Percentiles rank a stretch among this genome's conserved stretches.
Conservation (phyloP, 2,888 invertebrate species). For the Oasisia sp. region DNA sequence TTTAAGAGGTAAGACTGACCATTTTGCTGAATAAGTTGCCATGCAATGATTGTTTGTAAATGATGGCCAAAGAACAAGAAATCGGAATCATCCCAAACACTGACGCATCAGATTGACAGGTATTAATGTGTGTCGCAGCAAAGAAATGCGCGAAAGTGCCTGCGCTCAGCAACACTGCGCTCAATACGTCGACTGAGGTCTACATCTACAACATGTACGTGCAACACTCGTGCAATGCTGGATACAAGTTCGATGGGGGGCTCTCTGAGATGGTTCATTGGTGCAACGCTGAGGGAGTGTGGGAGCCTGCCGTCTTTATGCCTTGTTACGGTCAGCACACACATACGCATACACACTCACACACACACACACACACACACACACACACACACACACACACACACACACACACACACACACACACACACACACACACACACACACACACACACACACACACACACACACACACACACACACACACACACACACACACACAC, state of each 20-base stretch:
- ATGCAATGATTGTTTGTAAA: no score
- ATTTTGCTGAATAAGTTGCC: no score
- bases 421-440: neutral
- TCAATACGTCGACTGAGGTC: constrained; percentile 29
- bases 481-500: neutral
- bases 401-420: neutral
- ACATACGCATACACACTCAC: neutral
- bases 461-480: neutral
- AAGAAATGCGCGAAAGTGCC: constrained; percentile 35
- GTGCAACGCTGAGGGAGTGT: constrained; percentile 34
- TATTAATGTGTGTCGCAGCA: constrained; percentile 31
- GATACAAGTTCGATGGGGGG: constrained; percentile 38
- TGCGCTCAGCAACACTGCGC: constrained; percentile 28
- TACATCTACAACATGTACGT: constrained; percentile 35
- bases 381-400: neutral
- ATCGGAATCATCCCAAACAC: neutral
- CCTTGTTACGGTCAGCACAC: constrained; percentile 29
- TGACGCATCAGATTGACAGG: neutral
- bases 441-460: no score
- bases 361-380: neutral
- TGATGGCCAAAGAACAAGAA: no score
- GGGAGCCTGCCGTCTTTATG: constrained; percentile 26
- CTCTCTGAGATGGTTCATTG: constrained; percentile 27
- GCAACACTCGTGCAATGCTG: constrained; percentile 38
- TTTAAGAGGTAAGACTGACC: no score